Base-by-base conservation (phyloP, 2,797 vertebrate genomes). In the Enoplosus armatus region DNA sequence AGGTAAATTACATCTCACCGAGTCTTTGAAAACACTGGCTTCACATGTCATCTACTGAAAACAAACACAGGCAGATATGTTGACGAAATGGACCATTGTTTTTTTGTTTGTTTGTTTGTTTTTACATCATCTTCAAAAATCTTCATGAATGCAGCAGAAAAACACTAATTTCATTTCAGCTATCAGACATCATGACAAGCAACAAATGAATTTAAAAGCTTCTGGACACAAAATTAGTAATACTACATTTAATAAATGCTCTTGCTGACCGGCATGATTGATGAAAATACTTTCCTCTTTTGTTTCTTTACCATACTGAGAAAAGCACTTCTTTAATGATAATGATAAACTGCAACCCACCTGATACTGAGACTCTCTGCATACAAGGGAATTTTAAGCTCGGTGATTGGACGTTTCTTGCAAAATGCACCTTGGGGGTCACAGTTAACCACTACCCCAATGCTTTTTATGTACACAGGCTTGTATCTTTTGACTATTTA, bases 151-250 rank as follows among this genome's bases (percentile, higher is more conserved):
- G 8, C 15, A 43, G 41, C 5, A 35, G 43, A 24, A 39, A 53
- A 61, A 27, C 54, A 26, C 11, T 50, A 29, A 71, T 54, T 50
- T 37, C 7, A 58, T 39, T 27, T 63, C 10, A 72, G 60, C 29
- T 2, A 16, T 3, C 47, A 68, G 31, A n/a, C 31, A 65, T 47
- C 10, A 18, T 9, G 16, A 16, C 31, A 8, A 64, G 60, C 29
- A 48, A n/a, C 62, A 48, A 37, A 56, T 39, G 8, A 33, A 37
- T 37, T 26, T 8, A 14, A 33, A 35, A n/a, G 24, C 27, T 15
- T 16, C 6, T 16, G 35, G 22, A 41, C 43, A 41, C 4, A 22
- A 14, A 15, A 33, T n/a, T 37, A n/a, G 24, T 24, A 14, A 10
- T 0, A 24, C 8, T 1, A 31, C 31, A 12, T 31, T 24, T 26